These are phyloP conservation scores for Myotis myotis DNA, from an alignment of 2,797 vertebrate genomes.

Conservation along the genomic window DNA sequence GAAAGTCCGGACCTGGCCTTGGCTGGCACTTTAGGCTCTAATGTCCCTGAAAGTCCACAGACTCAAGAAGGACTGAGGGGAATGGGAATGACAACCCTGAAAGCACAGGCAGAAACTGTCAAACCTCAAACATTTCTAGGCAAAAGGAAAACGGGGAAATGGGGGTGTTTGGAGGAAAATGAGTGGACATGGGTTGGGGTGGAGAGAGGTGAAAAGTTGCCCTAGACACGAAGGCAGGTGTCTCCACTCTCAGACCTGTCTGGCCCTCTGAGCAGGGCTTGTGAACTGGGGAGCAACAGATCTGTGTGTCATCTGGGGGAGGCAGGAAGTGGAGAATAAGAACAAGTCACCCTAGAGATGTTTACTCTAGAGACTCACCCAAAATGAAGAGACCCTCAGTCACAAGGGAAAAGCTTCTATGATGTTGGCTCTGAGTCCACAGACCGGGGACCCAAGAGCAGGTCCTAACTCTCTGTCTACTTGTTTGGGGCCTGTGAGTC, in stretches of 20 bases:
- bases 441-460: too few species aligned
- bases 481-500: neutral
- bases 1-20: neutral
- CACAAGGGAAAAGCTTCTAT: too few species aligned
- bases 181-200: neutral
- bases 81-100: neutral
- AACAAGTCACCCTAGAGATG: too few species aligned
- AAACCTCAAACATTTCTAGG: neutral
- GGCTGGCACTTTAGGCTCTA: neutral
- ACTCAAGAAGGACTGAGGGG: neutral
- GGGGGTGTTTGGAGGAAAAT: neutral
- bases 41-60: neutral
- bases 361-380: neutral
- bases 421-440: neutral
- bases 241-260: neutral
- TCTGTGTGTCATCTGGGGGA: neutral
- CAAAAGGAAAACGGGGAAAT: neutral
- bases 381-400: neutral
- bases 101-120: neutral
- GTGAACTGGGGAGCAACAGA: neutral
- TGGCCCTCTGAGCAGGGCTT: neutral
- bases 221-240: accelerated
- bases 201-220: neutral
- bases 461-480: neutral
- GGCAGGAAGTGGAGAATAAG: neutral